Conservation (phyloP, 2,797 vertebrate species). For the Discoglossus pictus region DNA sequence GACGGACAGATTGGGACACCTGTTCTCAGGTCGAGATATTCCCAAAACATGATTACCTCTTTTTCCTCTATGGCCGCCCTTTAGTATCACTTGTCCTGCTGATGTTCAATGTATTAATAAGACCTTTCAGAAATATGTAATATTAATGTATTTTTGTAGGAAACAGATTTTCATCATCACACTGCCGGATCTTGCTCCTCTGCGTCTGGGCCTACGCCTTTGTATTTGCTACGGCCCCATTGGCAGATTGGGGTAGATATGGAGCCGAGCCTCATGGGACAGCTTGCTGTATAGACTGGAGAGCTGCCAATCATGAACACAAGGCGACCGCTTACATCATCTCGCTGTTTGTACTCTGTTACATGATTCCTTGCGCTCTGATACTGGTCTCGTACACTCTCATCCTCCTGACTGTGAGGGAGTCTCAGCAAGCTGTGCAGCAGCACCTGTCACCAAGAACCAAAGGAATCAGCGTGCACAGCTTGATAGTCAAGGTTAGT, state of each 20-base stretch:
- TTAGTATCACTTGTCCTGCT: no score
- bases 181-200: constrained; percentile 71
- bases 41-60: no score
- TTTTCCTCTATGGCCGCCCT: no score
- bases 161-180: constrained; percentile 75
- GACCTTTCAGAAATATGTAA: no score
- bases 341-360: constrained; percentile 84
- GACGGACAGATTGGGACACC: no score
- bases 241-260: constrained; percentile 80
- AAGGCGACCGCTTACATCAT: constrained; percentile 79
- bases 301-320: constrained; percentile 61
- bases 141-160: constrained; percentile 66
- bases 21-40: no score
- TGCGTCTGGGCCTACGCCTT: constrained; percentile 78
- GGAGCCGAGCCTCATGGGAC: constrained; percentile 83
- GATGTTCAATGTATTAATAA: no score
- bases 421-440: constrained; percentile 71
- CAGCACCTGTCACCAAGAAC: constrained; percentile 74
- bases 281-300: constrained; percentile 85
- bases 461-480: constrained; percentile 70
- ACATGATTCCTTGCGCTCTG: constrained; percentile 78
- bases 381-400: constrained; percentile 80
- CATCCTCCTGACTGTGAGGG: constrained; percentile 67
- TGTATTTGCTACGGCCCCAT: constrained; percentile 76
- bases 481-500: constrained; percentile 79